phyloP scores from a whole-genome alignment of 2,888 invertebrate species.

The Pyrocoelia pectoralis region DNA sequence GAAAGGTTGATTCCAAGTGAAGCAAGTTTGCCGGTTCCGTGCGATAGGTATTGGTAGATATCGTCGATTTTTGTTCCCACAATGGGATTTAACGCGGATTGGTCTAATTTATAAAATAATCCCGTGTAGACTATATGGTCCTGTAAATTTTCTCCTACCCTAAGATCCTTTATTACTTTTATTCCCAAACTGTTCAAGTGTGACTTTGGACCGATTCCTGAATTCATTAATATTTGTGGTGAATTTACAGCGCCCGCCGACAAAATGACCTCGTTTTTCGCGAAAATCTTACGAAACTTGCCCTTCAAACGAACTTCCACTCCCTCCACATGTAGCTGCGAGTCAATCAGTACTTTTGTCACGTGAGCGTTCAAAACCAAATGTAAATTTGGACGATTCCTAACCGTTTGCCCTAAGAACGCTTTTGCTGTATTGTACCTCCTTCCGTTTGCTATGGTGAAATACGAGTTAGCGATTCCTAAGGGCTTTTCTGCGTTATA shows the following conservation, averaged over 20 bases:
- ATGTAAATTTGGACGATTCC: conserved; percentile 65
- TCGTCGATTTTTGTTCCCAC: conserved; percentile 37
- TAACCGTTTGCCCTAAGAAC: conserved; percentile 52
- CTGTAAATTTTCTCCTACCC: conserved; percentile 60
- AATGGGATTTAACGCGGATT: background rate
- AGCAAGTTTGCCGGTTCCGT: conserved; percentile 56
- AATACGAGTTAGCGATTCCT: conserved; percentile 39
- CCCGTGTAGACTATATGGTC: conserved; percentile 48
- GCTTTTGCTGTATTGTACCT: conserved; percentile 57
- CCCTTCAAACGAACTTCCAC: conserved; percentile 55
- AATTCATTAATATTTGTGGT: conserved; percentile 83
- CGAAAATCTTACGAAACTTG: conserved; percentile 54
- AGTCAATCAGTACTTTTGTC: conserved; percentile 59
- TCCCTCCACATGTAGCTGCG: conserved; percentile 52
- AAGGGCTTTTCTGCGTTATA: conserved; percentile 69
- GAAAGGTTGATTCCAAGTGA: conserved; percentile 45
- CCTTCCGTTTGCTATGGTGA: conserved; percentile 53
- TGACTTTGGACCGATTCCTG: conserved; percentile 61
- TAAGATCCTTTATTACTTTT: conserved; percentile 56
- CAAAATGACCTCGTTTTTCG: conserved; percentile 82
- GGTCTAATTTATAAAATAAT: conserved; percentile 8
- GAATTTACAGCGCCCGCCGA: conserved; percentile 90
- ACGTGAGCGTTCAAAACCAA: conserved; percentile 66
- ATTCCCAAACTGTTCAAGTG: conserved; percentile 54
- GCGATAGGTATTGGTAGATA: conserved; percentile 60